phyloP scores from a whole-genome alignment of 2,113 vertebrate genomes.

The Arvicanthis niloticus region DNA sequence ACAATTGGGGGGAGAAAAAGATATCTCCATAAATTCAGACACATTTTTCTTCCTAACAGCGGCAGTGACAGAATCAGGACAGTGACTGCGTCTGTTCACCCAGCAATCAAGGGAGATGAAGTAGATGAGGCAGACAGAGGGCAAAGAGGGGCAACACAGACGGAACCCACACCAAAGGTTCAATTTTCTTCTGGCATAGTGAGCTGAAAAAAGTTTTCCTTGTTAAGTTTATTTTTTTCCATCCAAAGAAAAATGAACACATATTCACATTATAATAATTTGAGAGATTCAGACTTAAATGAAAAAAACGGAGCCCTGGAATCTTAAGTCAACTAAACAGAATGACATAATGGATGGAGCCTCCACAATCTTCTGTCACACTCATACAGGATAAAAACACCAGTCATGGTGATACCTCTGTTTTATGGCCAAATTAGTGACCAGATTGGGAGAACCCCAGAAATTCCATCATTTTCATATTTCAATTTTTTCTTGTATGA shows the following conservation, averaged over 20 bases:
- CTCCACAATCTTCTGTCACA: conserved; percentile 64
- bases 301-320: conserved; percentile 75
- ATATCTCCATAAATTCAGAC: neutral
- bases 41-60: conserved; percentile 42
- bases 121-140: neutral
- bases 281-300: conserved; percentile 74
- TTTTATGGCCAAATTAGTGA: conserved; percentile 66
- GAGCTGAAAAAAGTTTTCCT: conserved; percentile 36
- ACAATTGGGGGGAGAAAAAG: conserved; percentile 2
- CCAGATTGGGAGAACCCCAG: conserved; percentile 16
- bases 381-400: conserved; percentile 73
- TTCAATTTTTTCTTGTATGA: conserved; percentile 52
- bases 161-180: neutral
- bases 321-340: conserved; percentile 62
- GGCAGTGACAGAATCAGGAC: conserved; percentile 18
- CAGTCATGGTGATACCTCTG: conserved; percentile 58
- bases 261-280: conserved; percentile 59
- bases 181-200: neutral
- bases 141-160: neutral
- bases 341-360: neutral
- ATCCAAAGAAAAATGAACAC: conserved; percentile 60
- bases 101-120: neutral
- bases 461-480: conserved; percentile 61
- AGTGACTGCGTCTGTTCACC: neutral
- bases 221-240: conserved; percentile 48